These are phyloP conservation scores for Pyxicephalus adspersus DNA, from an alignment of 2,113 vertebrate genomes.

Conservation along the genomic window DNA sequence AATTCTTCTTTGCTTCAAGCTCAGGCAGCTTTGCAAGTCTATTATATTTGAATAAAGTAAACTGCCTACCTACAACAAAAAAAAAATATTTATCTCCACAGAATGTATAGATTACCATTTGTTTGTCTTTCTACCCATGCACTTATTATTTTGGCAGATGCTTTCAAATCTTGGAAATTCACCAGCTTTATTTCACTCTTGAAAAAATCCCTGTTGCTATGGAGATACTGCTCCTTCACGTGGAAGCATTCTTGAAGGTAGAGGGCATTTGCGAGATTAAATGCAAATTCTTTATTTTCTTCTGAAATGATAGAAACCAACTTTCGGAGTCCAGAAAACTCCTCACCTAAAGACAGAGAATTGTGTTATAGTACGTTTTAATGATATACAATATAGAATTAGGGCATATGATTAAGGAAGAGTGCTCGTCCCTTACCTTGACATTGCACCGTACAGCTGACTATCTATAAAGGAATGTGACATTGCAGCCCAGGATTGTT, in stretches of 20 bases:
- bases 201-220: conserved; percentile 77
- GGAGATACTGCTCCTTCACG: conserved; percentile 76
- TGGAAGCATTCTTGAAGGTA: conserved; percentile 78
- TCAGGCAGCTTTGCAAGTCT: neutral
- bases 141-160: conserved; percentile 73
- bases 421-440: neutral
- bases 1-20: neutral
- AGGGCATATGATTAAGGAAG: neutral
- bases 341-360: conserved; percentile 66
- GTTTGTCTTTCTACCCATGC: conserved; percentile 80
- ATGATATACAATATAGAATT: conserved; percentile 55
- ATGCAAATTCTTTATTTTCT: conserved; percentile 71
- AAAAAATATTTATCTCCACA: conserved; percentile 10
- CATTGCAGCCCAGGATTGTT: neutral
- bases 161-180: conserved; percentile 75
- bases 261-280: conserved; percentile 78
- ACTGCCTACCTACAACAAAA: conserved; percentile 16
- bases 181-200: conserved; percentile 73
- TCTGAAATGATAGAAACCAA: conserved; percentile 66
- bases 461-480: neutral
- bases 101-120: conserved; percentile 71
- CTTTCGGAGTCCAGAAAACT: conserved; percentile 64
- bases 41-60: neutral
- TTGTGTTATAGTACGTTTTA: conserved; percentile 57
- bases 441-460: neutral